A percentile compares a stretch with the other conserved stretches of the same genome.
Conservation (phyloP, 2,888 invertebrate genomes). For the Dolichopus griseipennis region DNA sequence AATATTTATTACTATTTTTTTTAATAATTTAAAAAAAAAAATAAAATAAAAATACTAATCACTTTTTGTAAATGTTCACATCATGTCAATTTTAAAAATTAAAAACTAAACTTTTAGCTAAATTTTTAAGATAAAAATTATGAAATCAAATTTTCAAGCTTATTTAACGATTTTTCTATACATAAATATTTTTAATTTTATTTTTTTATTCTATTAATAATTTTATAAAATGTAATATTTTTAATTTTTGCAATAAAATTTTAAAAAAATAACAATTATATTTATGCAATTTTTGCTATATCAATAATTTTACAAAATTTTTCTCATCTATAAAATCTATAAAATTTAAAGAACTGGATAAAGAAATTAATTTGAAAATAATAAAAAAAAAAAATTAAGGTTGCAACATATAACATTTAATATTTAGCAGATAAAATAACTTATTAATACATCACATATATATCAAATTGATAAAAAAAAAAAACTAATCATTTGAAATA, state of each 20-base stretch:
- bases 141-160: no score
- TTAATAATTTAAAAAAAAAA: background rate
- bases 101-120: no score
- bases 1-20: no score
- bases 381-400: constrained; percentile 17
- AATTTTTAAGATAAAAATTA: no score
- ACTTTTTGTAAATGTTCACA: background rate
- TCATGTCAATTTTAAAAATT: background rate
- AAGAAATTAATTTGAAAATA: constrained; percentile 21
- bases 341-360: constrained; percentile 8
- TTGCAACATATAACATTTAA: background rate
- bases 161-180: no score
- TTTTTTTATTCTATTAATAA: background rate
- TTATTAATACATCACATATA: no score
- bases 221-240: background rate
- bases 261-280: no score
- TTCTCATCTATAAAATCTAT: background rate
- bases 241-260: background rate
- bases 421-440: no score
- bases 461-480: background rate
- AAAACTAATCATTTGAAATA: background rate
- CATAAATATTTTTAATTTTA: no score
- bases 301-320: background rate
- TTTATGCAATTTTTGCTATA: no score
- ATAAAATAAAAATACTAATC: background rate